phyloP scores from a whole-genome alignment of 1,140 invertebrate species.

The Diorhabda sublineata region DNA sequence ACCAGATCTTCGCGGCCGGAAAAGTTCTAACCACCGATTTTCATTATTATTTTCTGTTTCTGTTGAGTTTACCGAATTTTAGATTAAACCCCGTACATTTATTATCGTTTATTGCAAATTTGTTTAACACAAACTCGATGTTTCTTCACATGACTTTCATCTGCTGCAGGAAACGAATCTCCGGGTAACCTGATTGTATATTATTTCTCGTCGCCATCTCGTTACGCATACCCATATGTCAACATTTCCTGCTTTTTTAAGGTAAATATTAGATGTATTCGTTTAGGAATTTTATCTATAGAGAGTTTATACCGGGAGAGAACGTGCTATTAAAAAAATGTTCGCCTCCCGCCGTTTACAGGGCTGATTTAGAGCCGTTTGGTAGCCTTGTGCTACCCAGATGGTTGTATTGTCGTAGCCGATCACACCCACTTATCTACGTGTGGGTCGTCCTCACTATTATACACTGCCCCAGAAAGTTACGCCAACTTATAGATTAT shows the following conservation, averaged over 20 bases:
- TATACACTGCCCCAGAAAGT: not conserved
- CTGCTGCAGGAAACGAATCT: not conserved
- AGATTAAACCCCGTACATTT: too few species aligned
- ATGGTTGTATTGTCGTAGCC: not conserved
- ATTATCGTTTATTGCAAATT: too few species aligned
- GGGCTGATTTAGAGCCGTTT: slow-evolving; percentile 5
- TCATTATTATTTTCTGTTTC: too few species aligned
- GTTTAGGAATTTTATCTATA: too few species aligned
- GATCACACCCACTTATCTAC: not conserved
- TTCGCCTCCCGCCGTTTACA: not conserved
- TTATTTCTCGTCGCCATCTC: not conserved
- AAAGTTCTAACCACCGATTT: too few species aligned
- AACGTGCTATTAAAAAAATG: not conserved
- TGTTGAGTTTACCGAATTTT: too few species aligned
- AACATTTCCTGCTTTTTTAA: not conserved
- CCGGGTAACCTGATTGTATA: slow-evolving; percentile 1
- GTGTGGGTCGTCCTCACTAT: slow-evolving; percentile 7
- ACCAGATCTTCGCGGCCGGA: too few species aligned
- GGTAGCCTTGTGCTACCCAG: slow-evolving; percentile 7
- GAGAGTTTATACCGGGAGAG: not conserved
- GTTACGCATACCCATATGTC: not conserved
- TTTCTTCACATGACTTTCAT: slow-evolving; percentile 1
- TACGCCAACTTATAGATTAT: too few species aligned
- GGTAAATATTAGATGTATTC: not conserved
- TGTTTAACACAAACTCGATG: too few species aligned